A percentile compares a stretch with the other conserved stretches of the same genome.
Evolutionary conservation across 2,888 invertebrate species (phyloP).

Genomic region (Branchellion lobata): DNA sequence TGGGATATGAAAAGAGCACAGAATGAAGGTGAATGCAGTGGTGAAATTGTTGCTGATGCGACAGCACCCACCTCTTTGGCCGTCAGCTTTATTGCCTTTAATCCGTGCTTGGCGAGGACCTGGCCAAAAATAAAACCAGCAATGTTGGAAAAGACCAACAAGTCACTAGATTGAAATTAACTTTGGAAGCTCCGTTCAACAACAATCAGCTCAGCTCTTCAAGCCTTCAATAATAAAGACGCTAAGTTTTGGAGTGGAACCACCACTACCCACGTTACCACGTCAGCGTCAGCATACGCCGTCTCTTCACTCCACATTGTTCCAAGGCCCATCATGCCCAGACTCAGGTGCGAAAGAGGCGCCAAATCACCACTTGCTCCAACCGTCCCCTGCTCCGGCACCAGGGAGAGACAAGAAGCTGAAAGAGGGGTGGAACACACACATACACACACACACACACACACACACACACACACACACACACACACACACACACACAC

Average conservation of each 20-base stretch:
- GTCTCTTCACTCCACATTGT: constrained; percentile 70
- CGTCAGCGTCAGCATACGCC: no score
- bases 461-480: constrained; percentile 23
- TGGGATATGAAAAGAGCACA: no score
- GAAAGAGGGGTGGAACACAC: no score
- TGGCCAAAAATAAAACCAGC: constrained; percentile 54
- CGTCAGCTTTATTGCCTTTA: constrained; percentile 67
- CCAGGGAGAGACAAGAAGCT: constrained; percentile 70
- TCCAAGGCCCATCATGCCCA: constrained; percentile 71
- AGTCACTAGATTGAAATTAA: no score
- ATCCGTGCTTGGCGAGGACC: constrained; percentile 67
- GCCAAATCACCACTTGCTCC: constrained; percentile 72
- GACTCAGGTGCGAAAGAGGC: constrained; percentile 70
- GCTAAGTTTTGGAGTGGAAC: no score
- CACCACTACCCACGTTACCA: no score
- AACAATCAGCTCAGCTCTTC: no score
- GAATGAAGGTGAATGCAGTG: no score
- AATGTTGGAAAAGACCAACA: no score
- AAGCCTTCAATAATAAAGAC: no score
- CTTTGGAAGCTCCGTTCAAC: no score
- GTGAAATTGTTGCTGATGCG: no score
- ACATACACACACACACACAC: constrained; percentile 22
- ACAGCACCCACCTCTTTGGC: constrained; percentile 67
- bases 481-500: constrained; percentile 23
- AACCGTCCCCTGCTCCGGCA: constrained; percentile 72